These are phyloP conservation scores for Pilophorus perplexus DNA, from an alignment of 2,888 invertebrate species.

Conservation along the genomic window DNA sequence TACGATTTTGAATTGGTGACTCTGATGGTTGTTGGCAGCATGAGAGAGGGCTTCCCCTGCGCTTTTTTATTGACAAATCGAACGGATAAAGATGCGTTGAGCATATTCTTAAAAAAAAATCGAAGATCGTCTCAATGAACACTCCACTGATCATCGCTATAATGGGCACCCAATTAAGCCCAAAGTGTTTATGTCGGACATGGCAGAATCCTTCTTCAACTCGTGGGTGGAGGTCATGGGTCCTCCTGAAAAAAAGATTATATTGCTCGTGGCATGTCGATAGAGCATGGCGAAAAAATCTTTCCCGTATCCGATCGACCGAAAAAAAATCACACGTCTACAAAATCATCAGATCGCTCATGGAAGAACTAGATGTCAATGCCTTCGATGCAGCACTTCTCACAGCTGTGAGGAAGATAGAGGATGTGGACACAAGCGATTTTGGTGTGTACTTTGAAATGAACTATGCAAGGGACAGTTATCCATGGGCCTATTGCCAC, in stretches of 20 bases:
- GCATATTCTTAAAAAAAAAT: neutral
- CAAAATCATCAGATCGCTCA: slow-evolving; percentile 1
- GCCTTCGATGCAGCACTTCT: neutral
- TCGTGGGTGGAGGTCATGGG: slow-evolving; percentile 47
- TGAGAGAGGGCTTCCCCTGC: too few species aligned
- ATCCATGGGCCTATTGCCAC: slow-evolving; percentile 40
- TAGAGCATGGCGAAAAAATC: slow-evolving; percentile 48
- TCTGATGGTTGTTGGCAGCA: too few species aligned
- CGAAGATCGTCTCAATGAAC: neutral
- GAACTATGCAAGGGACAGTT: slow-evolving; percentile 40
- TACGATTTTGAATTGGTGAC: too few species aligned
- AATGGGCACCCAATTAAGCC: too few species aligned
- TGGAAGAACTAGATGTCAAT: slow-evolving; percentile 23
- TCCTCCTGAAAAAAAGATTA: slow-evolving; percentile 6
- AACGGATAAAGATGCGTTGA: neutral
- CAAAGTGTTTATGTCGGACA: slow-evolving; percentile 47
- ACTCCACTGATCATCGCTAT: too few species aligned
- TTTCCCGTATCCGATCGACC: slow-evolving; percentile 44
- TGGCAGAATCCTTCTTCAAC: slow-evolving; percentile 46
- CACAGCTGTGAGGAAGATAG: slow-evolving; percentile 13
- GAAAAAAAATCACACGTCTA: slow-evolving; percentile 29
- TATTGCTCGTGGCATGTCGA: slow-evolving; percentile 45
- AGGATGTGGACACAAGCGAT: slow-evolving; percentile 44
- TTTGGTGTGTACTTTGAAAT: slow-evolving; percentile 46
- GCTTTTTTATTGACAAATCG: slow-evolving; percentile 13